Percentiles rank a stretch among this genome's conserved stretches.
Conservation (phyloP, 2,888 invertebrate species). For the Corbicula japonica region DNA sequence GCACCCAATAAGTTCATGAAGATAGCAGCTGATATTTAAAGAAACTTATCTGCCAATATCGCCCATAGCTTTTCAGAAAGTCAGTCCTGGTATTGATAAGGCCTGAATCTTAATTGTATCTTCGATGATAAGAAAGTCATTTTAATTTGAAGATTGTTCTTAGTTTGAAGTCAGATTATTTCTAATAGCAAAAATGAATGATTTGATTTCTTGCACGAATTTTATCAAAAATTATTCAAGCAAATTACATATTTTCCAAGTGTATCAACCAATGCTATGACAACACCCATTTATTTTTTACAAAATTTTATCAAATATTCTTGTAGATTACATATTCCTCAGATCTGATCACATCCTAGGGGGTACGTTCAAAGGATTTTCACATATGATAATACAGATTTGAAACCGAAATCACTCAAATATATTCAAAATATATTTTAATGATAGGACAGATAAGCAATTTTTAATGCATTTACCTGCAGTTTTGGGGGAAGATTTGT, state of each 20-base stretch:
- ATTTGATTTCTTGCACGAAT: slow-evolving; percentile 8
- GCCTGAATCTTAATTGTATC: slow-evolving; percentile 64
- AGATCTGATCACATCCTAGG: slow-evolving; percentile 61
- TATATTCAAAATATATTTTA: slow-evolving; percentile 58
- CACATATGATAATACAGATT: slow-evolving; percentile 55
- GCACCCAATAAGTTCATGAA: slow-evolving; percentile 65
- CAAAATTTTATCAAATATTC: slow-evolving; percentile 32
- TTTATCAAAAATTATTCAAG: slow-evolving; percentile 23
- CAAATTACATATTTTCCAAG: slow-evolving; percentile 20
- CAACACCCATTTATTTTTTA: slow-evolving; percentile 21
- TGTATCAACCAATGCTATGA: slow-evolving; percentile 5
- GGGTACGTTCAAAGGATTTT: slow-evolving; percentile 67
- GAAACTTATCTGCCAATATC: slow-evolving; percentile 58
- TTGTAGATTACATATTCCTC: slow-evolving; percentile 18
- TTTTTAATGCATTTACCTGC: slow-evolving; percentile 52
- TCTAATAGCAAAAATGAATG: neutral
- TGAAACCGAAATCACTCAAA: slow-evolving; percentile 56
- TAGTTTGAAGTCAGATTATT: slow-evolving; percentile 26
- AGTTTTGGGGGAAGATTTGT: slow-evolving; percentile 15
- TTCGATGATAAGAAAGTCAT: slow-evolving; percentile 52
- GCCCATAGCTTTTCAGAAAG: slow-evolving; percentile 47
- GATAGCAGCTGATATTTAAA: slow-evolving; percentile 60
- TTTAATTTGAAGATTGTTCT: slow-evolving; percentile 33
- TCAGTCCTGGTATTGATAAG: slow-evolving; percentile 54
- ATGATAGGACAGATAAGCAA: slow-evolving; percentile 46